A percentile compares a stretch with the other conserved stretches of the same genome.
Conservation (phyloP, 92 coral and sea anemone genomes). For the Ricordea florida region DNA sequence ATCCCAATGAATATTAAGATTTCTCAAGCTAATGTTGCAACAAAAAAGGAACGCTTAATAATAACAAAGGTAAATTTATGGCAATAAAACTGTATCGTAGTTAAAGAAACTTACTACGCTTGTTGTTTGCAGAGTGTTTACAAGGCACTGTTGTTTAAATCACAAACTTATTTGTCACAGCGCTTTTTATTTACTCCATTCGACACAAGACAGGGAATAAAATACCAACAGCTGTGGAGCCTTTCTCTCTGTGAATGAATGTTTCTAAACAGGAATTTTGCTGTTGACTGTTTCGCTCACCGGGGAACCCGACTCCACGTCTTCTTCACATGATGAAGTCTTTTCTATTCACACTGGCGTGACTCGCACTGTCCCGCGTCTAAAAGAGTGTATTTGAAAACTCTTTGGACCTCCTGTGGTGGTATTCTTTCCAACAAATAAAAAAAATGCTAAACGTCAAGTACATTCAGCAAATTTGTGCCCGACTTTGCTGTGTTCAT, state of each 20-base stretch:
- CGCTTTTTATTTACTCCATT: no score
- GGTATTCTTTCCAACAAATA: neutral
- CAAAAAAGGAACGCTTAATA: no score
- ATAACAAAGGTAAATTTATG: no score
- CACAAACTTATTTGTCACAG: no score
- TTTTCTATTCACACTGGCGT: neutral
- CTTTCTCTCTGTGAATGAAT: neutral
- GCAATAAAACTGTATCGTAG: no score
- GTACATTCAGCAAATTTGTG: neutral
- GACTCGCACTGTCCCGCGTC: neutral
- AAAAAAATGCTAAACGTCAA: neutral
- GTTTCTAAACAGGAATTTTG: neutral
- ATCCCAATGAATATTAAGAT: no score
- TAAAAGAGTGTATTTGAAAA: neutral
- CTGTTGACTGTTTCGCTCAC: neutral
- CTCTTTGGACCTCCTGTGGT: conserved; percentile 9
- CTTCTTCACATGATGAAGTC: conserved; percentile 3
- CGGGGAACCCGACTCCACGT: conserved; percentile 16
- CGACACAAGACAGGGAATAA: no score
- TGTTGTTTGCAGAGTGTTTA: no score
- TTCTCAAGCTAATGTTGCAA: no score
- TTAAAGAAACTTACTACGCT: no score
- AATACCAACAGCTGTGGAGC: no score
- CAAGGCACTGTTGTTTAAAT: no score
- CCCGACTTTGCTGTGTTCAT: neutral